phyloP scores from a whole-genome alignment of 2,888 invertebrate genomes.

The Parnassius smintheus region DNA sequence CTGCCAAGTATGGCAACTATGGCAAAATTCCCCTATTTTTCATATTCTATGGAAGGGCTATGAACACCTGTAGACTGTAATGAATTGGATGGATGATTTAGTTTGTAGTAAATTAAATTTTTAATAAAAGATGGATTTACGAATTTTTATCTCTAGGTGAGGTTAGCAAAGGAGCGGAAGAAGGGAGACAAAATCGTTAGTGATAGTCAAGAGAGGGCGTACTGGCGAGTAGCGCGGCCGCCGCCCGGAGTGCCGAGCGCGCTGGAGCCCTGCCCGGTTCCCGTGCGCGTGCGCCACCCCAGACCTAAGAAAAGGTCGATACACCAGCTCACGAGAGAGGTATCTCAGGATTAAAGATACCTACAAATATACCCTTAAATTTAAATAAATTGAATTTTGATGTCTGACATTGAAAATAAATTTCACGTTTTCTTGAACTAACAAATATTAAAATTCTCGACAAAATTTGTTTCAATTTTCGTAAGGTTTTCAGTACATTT shows the following conservation, averaged over 20 bases:
- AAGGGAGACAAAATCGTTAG: slow-evolving; percentile 97
- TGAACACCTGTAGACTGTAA: no score
- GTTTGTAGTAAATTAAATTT: not conserved
- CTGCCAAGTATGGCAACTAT: no score
- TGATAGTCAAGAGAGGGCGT: slow-evolving; percentile 98
- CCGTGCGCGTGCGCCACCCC: slow-evolving; percentile 86
- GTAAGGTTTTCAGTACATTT: no score
- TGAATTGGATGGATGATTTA: no score
- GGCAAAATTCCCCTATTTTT: no score
- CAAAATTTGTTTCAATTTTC: no score
- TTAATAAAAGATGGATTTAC: not conserved
- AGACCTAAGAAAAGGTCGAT: slow-evolving; percentile 87
- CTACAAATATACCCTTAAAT: no score
- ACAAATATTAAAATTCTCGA: no score
- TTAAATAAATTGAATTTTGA: no score
- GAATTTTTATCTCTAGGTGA: slow-evolving; percentile 78
- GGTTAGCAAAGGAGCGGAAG: slow-evolving; percentile 95
- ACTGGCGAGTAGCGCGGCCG: slow-evolving; percentile 97
- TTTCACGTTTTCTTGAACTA: not conserved
- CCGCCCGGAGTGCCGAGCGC: slow-evolving; percentile 93
- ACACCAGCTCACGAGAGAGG: slow-evolving; percentile 90
- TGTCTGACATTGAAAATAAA: no score
- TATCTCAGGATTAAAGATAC: slow-evolving; percentile 44
- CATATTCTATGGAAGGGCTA: no score
- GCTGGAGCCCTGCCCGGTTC: slow-evolving; percentile 92